Percentiles rank a stretch among this genome's conserved stretches.
Conservation (phyloP, 1,140 invertebrate species). For the Campodea augens region DNA sequence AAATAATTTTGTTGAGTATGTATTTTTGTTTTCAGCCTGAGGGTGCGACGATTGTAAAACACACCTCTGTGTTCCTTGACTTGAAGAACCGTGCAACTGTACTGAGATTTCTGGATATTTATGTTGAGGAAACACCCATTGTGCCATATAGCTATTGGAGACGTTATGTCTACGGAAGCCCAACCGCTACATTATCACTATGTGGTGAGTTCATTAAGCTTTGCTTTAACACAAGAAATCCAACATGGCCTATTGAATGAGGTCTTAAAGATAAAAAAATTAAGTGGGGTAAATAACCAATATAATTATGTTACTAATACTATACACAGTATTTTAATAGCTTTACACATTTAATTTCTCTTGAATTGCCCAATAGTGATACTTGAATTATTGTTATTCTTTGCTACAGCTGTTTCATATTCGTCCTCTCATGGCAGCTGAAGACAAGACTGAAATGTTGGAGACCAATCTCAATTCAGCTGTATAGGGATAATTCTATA, state of each 20-base stretch:
- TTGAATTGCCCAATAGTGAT: too few species aligned
- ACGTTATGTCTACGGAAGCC: slow-evolving; percentile 32
- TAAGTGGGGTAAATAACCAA: neutral
- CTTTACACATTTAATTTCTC: too few species aligned
- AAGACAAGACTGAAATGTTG: too few species aligned
- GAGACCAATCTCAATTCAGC: too few species aligned
- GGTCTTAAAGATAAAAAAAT: slow-evolving; percentile 1
- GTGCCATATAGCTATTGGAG: slow-evolving; percentile 33
- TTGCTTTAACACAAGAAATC: neutral
- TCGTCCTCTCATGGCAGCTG: too few species aligned
- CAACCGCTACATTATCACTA: slow-evolving; percentile 24
- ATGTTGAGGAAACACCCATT: slow-evolving; percentile 34
- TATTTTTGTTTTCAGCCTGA: slow-evolving; percentile 32
- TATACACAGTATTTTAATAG: neutral
- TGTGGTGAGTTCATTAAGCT: slow-evolving; percentile 26
- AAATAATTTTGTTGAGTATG: too few species aligned
- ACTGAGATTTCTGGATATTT: slow-evolving; percentile 34
- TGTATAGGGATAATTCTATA: too few species aligned
- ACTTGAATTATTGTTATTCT: too few species aligned
- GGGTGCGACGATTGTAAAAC: slow-evolving; percentile 33
- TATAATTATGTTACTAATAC: neutral
- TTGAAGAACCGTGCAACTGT: slow-evolving; percentile 33
- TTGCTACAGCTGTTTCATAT: too few species aligned
- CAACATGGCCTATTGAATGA: neutral
- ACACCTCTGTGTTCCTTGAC: slow-evolving; percentile 37